These are phyloP conservation scores for Polyodon spathula DNA, from an alignment of 2,113 vertebrate genomes.

Conservation along the genomic window DNA sequence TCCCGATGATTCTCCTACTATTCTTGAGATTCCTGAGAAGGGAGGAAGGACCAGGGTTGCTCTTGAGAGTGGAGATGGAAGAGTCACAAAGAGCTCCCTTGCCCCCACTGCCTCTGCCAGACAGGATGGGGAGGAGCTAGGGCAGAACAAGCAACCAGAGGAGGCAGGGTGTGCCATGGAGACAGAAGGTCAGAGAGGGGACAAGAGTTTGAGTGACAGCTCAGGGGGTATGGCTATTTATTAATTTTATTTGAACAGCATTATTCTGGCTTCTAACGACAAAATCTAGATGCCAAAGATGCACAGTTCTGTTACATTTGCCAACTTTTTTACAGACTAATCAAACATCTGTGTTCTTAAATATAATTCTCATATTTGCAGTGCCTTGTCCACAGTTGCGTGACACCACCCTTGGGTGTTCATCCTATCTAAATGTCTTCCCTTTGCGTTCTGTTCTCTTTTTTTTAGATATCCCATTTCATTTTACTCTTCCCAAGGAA, in stretches of 20 bases:
- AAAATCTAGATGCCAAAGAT: no score
- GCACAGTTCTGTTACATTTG: no score
- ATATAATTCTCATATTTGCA: no score
- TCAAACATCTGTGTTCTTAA: no score
- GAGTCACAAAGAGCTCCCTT: constrained; percentile 6
- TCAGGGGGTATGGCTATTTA: constrained; percentile 64
- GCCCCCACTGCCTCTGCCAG: background rate
- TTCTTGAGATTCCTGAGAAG: background rate
- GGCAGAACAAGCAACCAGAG: background rate
- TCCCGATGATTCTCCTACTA: background rate
- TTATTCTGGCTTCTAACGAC: no score
- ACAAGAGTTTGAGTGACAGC: constrained; percentile 66
- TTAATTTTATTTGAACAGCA: background rate
- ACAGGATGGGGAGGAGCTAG: constrained; percentile 18
- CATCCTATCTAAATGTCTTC: no score
- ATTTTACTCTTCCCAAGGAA: constrained; percentile 83
- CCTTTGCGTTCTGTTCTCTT: background rate
- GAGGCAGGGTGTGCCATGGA: constrained; percentile 9
- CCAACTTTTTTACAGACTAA: no score
- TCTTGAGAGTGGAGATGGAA: background rate
- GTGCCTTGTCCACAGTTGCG: no score
- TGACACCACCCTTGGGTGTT: no score
- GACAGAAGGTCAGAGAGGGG: constrained; percentile 6
- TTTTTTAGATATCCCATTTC: constrained; percentile 68
- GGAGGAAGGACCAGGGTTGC: background rate